Evolutionary conservation across 23 tunicate species (phyloP).

Genomic region (Ascidia mentula): DNA sequence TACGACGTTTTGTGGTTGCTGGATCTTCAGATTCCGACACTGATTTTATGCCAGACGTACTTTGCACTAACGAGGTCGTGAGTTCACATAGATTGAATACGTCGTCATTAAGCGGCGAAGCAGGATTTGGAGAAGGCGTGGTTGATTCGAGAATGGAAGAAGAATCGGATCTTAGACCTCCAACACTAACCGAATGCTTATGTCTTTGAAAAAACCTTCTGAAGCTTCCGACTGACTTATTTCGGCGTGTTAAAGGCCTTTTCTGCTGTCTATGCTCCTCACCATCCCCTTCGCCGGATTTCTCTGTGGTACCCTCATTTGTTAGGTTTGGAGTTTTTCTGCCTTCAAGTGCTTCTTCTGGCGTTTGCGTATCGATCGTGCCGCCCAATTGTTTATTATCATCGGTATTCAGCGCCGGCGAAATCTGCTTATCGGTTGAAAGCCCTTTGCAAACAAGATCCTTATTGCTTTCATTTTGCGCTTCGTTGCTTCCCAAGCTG

Average conservation of each 20-base stretch:
- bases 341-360: too few relatives aligned
- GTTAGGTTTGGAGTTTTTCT: too few relatives aligned
- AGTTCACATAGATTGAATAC: not conserved
- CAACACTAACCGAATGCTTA: conserved; percentile 40
- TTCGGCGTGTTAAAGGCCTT: conserved; percentile 16
- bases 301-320: too few relatives aligned
- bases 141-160: not conserved
- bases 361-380: too few relatives aligned
- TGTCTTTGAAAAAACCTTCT: conserved; percentile 25
- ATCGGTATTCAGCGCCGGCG: too few relatives aligned
- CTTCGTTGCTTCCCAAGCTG: too few relatives aligned
- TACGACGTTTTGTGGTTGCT: not conserved
- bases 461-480: too few relatives aligned
- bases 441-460: too few relatives aligned
- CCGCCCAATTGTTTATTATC: too few relatives aligned
- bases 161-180: conserved; percentile 12
- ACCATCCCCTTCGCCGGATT: too few relatives aligned
- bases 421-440: too few relatives aligned
- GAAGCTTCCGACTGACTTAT: conserved; percentile 40
- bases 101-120: not conserved
- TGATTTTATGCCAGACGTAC: not conserved
- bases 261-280: too few relatives aligned
- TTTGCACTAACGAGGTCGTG: not conserved
- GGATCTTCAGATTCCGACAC: not conserved
- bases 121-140: not conserved